These are phyloP conservation scores for Somateria mollissima DNA, from an alignment of 2,797 vertebrate species.

Conservation along the genomic window DNA sequence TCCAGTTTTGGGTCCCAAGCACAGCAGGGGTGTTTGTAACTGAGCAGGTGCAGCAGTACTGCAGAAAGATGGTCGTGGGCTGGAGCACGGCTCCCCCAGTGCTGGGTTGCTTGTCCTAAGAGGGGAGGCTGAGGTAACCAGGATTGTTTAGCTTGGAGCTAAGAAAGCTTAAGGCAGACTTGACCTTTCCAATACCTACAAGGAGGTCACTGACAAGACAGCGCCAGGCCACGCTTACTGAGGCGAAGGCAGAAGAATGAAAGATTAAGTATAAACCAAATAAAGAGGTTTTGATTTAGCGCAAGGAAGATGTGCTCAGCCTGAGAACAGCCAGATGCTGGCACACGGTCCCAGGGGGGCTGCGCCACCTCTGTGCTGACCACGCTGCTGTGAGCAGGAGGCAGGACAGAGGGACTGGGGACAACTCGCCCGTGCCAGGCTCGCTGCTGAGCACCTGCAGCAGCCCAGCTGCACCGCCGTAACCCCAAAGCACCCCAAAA, in stretches of 20 bases:
- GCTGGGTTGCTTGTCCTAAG: rapidly evolving
- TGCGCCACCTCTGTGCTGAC: too few species aligned
- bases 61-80: too few species aligned
- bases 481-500: background rate
- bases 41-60: too few species aligned
- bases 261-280: background rate
- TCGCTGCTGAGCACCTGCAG: background rate
- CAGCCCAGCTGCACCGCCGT: background rate
- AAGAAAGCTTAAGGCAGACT: background rate
- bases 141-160: background rate
- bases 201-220: background rate
- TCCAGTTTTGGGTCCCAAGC: too few species aligned
- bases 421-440: too few species aligned
- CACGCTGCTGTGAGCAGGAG: background rate
- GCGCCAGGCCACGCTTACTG: rapidly evolving
- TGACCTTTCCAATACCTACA: background rate
- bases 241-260: rapidly evolving
- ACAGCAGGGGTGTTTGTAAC: too few species aligned
- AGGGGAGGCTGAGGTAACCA: background rate
- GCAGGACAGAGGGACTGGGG: too few species aligned
- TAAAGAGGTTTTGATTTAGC: background rate
- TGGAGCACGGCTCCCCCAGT: background rate
- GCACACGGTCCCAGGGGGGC: background rate
- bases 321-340: background rate
- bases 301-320: rapidly evolving